phyloP scores from a whole-genome alignment of 2,797 vertebrate genomes.

The Pyrocephalus nanus region DNA sequence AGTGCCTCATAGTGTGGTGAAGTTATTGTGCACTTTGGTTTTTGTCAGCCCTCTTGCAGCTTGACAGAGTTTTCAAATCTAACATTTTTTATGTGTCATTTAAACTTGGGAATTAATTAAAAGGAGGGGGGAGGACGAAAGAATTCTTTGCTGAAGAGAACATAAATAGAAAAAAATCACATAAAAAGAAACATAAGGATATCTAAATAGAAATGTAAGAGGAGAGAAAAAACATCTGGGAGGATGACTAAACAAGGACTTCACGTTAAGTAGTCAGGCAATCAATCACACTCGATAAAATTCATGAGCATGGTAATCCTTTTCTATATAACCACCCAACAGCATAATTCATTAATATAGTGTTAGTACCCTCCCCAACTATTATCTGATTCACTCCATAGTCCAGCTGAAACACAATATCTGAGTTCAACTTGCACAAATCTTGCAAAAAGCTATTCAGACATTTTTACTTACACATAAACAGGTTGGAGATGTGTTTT shows the following conservation, averaged over 20 bases:
- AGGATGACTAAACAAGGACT: constrained; percentile 1
- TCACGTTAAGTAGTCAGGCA: constrained; percentile 38
- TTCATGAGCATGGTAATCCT: constrained; percentile 1
- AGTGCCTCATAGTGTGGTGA: neutral
- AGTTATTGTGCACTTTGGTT: neutral
- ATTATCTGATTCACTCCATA: neutral
- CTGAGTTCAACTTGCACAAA: neutral
- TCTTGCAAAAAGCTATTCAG: neutral
- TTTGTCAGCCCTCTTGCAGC: neutral
- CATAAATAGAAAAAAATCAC: neutral
- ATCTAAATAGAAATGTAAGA: constrained; percentile 25
- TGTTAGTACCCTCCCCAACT: neutral
- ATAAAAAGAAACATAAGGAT: constrained; percentile 15
- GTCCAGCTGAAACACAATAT: neutral
- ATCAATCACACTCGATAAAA: constrained; percentile 46
- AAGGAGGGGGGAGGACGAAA: neutral
- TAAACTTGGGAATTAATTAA: neutral
- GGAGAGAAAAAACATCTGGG: constrained; percentile 25
- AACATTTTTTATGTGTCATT: neutral
- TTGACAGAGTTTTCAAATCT: neutral
- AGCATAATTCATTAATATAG: neutral
- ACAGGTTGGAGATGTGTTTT: neutral
- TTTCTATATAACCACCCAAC: neutral
- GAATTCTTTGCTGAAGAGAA: neutral
- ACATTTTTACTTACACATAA: neutral